Evolutionary conservation across 2,113 vertebrate genomes (phyloP).

Genomic region (Aviceda subcristata): DNA sequence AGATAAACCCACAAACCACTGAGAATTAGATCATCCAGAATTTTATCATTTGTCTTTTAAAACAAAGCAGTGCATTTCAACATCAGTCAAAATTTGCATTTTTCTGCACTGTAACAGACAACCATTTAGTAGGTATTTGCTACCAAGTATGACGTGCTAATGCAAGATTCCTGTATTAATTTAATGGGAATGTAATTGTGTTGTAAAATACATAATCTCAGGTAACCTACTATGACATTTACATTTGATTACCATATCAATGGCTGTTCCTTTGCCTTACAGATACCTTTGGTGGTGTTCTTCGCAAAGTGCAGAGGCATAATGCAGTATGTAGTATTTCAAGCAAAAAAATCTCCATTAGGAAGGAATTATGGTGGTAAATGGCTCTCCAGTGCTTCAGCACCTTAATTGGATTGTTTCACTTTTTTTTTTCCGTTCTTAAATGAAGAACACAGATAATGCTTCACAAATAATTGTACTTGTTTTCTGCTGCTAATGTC

Average conservation of each 20-base stretch:
- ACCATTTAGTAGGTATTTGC: constrained; percentile 52
- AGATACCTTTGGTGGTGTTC: constrained; percentile 2
- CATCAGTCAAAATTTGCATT: constrained; percentile 52
- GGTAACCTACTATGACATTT: constrained; percentile 62
- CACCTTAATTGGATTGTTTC: neutral
- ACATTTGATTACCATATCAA: constrained; percentile 64
- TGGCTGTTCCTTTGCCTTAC: constrained; percentile 30
- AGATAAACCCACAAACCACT: neutral
- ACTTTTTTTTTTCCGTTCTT: neutral
- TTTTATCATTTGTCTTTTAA: constrained; percentile 47
- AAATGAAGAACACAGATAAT: neutral
- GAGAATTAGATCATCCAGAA: constrained; percentile 24
- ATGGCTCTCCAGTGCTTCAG: neutral
- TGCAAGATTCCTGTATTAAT: constrained; percentile 54
- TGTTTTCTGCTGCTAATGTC: neutral
- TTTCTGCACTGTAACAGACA: constrained; percentile 43
- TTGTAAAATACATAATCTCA: constrained; percentile 70
- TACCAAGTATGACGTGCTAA: constrained; percentile 50
- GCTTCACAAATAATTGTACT: neutral
- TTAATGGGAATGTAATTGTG: constrained; percentile 68
- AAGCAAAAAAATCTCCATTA: neutral
- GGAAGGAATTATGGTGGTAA: neutral
- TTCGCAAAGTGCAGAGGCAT: constrained; percentile 5
- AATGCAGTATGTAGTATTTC: neutral
- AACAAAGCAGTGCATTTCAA: constrained; percentile 13